Evolutionary conservation across 1,140 invertebrate genomes (phyloP), one percentile per base, ranked within the genome.

Genomic region (Drosophila elegans): DNA sequence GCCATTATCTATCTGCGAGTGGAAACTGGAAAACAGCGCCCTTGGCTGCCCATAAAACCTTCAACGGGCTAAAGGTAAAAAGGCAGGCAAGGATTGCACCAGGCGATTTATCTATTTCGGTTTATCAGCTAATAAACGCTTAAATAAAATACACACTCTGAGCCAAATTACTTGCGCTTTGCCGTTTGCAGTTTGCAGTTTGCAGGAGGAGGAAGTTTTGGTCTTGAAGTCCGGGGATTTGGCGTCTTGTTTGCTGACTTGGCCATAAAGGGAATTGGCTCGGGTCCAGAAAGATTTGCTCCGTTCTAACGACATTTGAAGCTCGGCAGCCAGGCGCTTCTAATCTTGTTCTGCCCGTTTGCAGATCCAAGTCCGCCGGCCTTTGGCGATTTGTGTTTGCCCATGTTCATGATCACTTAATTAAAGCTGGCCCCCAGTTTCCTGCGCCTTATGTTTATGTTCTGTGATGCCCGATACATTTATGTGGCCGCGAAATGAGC

Each of bases 101-200:
- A 63, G 7, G 29, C 62, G 79, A 89, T 89, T 89, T 89, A 89
- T 89, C 84, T 89, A 75, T 89, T 89, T 89, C 66, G 69, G 80
- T 84, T 89, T 89, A 89, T 89, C 84, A 89, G 84, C 84, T 89
- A 89, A 89, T 89, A 89, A 89, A 89, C 84, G 84, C 84, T 88
- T 89, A 80, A 89, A 89, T 90, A 89, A 89, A 89, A 85, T 89
- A 89, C 85, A 90, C 85, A 89, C 84, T 89, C 85, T 80, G 63
- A 84, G 84, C 80, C 72, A 89, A 89, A 89, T 89, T 88, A 84
- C 80, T 79, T 73, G 79, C 75, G 75, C 79, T 84, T 72, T 79
- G 72, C 57, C 32, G 48, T 51, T 49, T 10, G 25, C 45, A 3
- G 46, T 21, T 21, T 21, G 72, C 57, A 51, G 48, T 51, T 49